Conservation (phyloP, 2,888 invertebrate species). For the Brachyopa scutellaris region DNA sequence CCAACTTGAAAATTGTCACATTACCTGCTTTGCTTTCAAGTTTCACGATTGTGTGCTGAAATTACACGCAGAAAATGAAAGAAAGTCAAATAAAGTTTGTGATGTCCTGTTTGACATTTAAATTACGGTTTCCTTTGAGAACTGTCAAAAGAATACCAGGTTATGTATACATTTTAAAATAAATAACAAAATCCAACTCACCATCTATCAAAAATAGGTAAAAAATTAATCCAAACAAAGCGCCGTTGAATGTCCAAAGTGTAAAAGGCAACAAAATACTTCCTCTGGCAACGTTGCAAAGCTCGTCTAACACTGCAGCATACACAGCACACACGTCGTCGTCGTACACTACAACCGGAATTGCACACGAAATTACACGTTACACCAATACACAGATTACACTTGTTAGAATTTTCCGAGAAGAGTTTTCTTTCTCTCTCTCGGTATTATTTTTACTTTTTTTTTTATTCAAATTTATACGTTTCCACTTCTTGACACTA, state of each 20-base stretch:
- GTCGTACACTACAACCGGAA: slow-evolving; percentile 52
- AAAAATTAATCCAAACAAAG: slow-evolving; percentile 61
- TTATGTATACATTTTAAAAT: too few species aligned
- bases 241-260: slow-evolving; percentile 32
- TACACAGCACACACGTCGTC: neutral
- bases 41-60: too few species aligned
- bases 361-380: slow-evolving; percentile 54
- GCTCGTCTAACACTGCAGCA: slow-evolving; percentile 55
- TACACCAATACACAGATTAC: slow-evolving; percentile 63
- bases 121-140: too few species aligned
- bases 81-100: too few species aligned
- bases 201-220: slow-evolving; percentile 13
- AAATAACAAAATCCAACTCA: slow-evolving; percentile 35
- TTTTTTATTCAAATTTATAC: slow-evolving; percentile 55
- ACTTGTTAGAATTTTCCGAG: slow-evolving; percentile 66
- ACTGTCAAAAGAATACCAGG: too few species aligned
- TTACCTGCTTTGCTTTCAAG: too few species aligned
- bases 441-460: neutral
- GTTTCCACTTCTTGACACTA: slow-evolving; percentile 62
- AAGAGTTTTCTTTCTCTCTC: slow-evolving; percentile 31
- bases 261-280: slow-evolving; percentile 36
- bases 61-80: too few species aligned
- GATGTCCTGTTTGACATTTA: too few species aligned
- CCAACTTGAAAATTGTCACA: too few species aligned
- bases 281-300: slow-evolving; percentile 62